Base-by-base conservation (phyloP, 2,113 vertebrate species). In the Eubucco bourcierii region DNA sequence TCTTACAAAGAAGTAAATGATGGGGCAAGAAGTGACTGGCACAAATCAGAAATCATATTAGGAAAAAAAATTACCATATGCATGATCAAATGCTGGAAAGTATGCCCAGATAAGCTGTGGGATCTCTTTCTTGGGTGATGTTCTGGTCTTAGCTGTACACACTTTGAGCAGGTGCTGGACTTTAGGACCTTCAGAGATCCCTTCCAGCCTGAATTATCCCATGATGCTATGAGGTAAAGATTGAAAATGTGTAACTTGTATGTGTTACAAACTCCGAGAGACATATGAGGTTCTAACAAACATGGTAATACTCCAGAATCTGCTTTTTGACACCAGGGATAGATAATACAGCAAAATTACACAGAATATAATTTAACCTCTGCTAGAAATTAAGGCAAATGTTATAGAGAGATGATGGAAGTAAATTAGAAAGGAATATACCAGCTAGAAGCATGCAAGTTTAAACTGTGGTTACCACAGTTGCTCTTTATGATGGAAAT, bases 221-320 rank as follows among this genome's bases (percentile, higher is more conserved):
- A 41, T 70, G 41, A 47, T 80, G 20, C 24, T 59, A 27, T 3
- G 6, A 31, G 28, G 19, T 2, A 60, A 78, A 70, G 17, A 34
- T 55, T 73, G 31, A 61, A 89, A 73, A 63, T 6, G 7, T 70
- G 6, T 14, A 74, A 8, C 23, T 64, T 58, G 4, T 0, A 1
- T 60, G 72, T 53, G 87, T 75, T 53, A 65, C 63, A 73, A 76
- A 10, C 31, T 79, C 20, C 65, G n/a, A 89, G 82, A 84, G 90
- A 73, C 3, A 19, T 28, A 16, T 4, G 27, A 85, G 9, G 20
- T 2, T 89, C 9, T 50, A 61, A 59, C 10, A 66, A 64, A 25
- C 15, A 23, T 10, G 8, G 19, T 31, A 29, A n/a, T 15, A 23
- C 12, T 41, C 41, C 33, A 25, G 15, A 74, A 52, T 12, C 6